Evolutionary conservation across 2,888 invertebrate species (phyloP), one percentile per base, ranked within the genome.

Genomic region (Aplocera efformata): DNA sequence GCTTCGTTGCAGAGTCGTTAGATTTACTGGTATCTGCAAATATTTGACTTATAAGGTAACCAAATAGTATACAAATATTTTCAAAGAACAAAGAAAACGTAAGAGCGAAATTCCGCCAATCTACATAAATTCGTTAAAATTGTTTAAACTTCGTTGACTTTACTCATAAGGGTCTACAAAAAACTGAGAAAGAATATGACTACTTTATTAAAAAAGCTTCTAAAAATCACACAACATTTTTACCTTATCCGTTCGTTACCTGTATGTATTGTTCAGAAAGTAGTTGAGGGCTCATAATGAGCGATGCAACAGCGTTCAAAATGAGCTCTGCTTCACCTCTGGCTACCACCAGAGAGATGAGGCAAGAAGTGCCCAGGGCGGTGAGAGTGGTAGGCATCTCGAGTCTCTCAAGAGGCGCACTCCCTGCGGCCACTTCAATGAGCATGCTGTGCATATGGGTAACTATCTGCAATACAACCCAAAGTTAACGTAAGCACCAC

Each of bases 241-340:
- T 17, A 2, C 3, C 13, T 3, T 3, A 17, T 5, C 13, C 13
- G 13, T 17, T 3, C 13, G 34, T 45, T 75, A 94, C 94, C 88
- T 94, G 92, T 53, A 98, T 93, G 69, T 93, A 91, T 84, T 96
- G 96, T 35, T 93, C 89, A 2, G 95, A 93, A 10, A 96, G 83
- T 31, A 91, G 90, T 56, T 93, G 89, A 0, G 95, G 92, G 36
- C 95, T 95, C 94, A 97, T 97, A 27, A 97, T 90, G 50, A 98
- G 89, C 13, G 96, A 94, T 2, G 96, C 93, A 23, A 96, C 92
- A 3, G 98, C 96, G 59, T 94, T 93, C 4, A 98, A 89, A 60
- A 96, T 92, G 66, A 96, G 94, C 44, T 97, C 97, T 6, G 98
- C 96, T 72, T 98, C 96, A 3, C 98, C 99, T 38, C 96, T 90